phyloP scores from a whole-genome alignment of 2,797 vertebrate genomes.

The Platyrinchus mystaceus region DNA sequence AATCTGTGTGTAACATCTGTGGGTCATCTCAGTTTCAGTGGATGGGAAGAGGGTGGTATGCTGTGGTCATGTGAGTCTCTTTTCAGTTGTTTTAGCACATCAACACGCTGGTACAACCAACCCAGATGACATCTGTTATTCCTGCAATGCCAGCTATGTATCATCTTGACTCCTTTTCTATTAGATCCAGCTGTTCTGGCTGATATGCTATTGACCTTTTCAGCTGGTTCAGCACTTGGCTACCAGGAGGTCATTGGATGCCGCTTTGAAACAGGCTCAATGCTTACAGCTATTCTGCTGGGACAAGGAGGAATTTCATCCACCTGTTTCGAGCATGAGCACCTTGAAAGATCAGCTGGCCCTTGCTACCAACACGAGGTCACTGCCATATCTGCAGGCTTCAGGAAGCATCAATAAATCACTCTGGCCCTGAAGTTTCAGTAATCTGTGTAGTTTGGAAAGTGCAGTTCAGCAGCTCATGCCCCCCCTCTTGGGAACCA shows the following conservation, averaged over 20 bases:
- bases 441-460: not conserved
- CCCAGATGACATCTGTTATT: not conserved
- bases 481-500: not conserved
- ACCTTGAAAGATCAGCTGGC: conserved; percentile 15
- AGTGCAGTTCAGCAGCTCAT: not conserved
- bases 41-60: not conserved
- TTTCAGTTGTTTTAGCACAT: conserved; percentile 41
- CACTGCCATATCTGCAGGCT: not conserved
- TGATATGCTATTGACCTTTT: conserved; percentile 32
- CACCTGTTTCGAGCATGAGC: not conserved
- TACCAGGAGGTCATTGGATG: not conserved
- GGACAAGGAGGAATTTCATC: not conserved
- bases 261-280: not conserved
- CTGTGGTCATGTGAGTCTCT: not conserved
- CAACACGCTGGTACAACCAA: not conserved
- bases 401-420: not conserved
- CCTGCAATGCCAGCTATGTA: conserved; percentile 16
- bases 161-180: not conserved
- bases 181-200: conserved; percentile 58
- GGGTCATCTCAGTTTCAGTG: conserved; percentile 11
- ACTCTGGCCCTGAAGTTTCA: not conserved
- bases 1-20: not conserved
- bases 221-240: conserved; percentile 12
- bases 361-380: not conserved
- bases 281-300: not conserved